Evolutionary conservation across 1,140 invertebrate species (phyloP), one percentile per base, ranked within the genome.

Genomic region (Habropoda laboriosa): DNA sequence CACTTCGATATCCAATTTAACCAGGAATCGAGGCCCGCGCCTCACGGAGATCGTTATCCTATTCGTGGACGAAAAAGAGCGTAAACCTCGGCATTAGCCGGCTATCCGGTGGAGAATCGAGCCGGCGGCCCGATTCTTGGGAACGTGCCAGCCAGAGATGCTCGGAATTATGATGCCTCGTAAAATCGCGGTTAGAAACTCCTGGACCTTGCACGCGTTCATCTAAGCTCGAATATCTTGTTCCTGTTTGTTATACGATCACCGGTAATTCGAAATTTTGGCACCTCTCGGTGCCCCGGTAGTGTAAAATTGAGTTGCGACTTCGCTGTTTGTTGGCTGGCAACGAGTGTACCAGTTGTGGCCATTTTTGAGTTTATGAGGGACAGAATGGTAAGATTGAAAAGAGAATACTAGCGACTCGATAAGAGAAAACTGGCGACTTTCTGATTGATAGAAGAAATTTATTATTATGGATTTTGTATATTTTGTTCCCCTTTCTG

Each of bases 31-130:
- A 40, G 57, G 47, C 64, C 66, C 32, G n/a, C 32, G 38, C 53
- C 58, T n/a, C 42, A 6, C 49, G 61, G 66, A 66, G 80, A 86
- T 86, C 76, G 40, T 51, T 76, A 80, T 78, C 73, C 70, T 51
- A 83, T 78, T 80, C 55, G 53, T n/a, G 64, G 70, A 47, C 47
- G 70, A 80, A 83, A 83, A 86, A 78, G 67, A 85, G 77, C 74
- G 77, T 67, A 80, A 86, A 86, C 81, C 77, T 76, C 24, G 74
- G 47, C 55, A 86, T 86, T 80, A 86, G 85, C 74, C 64, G 68
- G 84, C 78, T 86, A 86, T 86, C 85, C 84, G 70, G 67, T 61
- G 16, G 77, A 78, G 55, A 61, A 86, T 75, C 85, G 74, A 83
- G 73, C 84, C 77, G 21, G 24, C 8, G 71, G 68, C 63, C 16